Base-by-base conservation (phyloP, 2,797 vertebrate species). In the Cyclopterus lumpus region DNA sequence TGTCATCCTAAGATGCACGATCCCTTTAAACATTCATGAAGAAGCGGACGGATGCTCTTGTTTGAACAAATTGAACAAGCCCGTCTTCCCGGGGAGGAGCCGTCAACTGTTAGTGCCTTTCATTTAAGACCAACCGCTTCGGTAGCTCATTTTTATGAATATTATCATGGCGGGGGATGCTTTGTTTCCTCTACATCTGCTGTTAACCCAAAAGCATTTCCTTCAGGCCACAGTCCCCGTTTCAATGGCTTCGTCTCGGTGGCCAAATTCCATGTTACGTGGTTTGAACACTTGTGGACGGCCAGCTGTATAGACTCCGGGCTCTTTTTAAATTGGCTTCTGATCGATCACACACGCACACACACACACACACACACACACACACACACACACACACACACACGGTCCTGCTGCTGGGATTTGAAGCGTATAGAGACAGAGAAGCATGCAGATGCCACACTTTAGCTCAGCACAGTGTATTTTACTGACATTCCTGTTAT, bases 1-100 rank as follows among this genome's bases (percentile, higher is more conserved):
- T 73, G 67, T 53, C 73, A 66, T 82, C 48, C 44, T 60, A 40
- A 71, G 74, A 83, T 44, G 69, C 69, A 49, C 75, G 71, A 55
- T 67, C 51, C 42, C 26, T 85, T 87, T 77, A 85, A 86, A 81
- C 73, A 87, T 77, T 81, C 54, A 86, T 70, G 53, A 81, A 79
- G 69, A 71, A 18, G 68, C 38, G 54, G 62, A 26, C 34, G 49
- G 61, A 75, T 65, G 75, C 53, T 79, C 49, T 67, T 72, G 75
- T 85, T 75, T 42, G 78, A 79, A 88, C 57, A 83, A 79, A 88
- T 57, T 77, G 67, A 83, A 76, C 72, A 83, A 77, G 44, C 55
- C 8, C 69, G 65, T 70, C 64, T 36, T 73, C 40, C 4, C 2
- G 8, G 15, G 32, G 34, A 24, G 49, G 49, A 51, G 49, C 59